A percentile compares a stretch with the other conserved stretches of the same genome.
Evolutionary conservation across 2,113 vertebrate genomes (phyloP).

Genomic region (Marmota flaviventris): DNA sequence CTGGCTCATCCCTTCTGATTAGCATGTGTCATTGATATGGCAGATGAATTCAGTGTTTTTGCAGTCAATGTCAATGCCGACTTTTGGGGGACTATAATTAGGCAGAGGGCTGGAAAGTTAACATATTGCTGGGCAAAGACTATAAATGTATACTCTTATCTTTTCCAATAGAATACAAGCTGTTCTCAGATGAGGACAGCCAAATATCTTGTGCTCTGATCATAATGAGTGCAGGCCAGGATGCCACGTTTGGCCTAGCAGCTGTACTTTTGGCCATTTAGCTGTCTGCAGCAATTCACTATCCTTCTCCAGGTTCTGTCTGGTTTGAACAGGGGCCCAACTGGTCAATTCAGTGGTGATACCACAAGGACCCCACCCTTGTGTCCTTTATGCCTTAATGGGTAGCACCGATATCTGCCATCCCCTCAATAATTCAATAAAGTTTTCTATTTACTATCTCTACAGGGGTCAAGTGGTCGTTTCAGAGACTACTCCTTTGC

Average conservation of each 20-base stretch:
- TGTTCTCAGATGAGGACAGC: background rate
- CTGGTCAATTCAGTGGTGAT: background rate
- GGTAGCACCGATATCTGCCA: background rate
- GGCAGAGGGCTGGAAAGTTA: background rate
- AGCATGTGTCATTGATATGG: too few species aligned
- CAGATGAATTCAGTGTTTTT: background rate
- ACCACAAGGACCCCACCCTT: background rate
- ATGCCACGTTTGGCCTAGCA: fast-evolving
- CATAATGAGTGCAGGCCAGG: background rate
- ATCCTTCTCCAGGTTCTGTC: background rate
- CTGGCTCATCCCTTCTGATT: background rate
- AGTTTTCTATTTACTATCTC: background rate
- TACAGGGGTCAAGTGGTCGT: background rate
- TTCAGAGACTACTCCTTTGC: background rate
- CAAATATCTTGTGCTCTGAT: background rate
- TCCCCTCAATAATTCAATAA: fast-evolving
- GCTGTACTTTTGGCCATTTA: background rate
- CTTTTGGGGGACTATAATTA: too few species aligned
- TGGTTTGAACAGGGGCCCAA: background rate
- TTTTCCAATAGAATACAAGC: background rate
- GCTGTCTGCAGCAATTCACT: background rate
- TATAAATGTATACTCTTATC: background rate
- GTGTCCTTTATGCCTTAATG: background rate
- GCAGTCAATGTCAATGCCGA: too few species aligned
- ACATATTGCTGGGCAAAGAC: background rate